Conservation (phyloP, 2,797 vertebrate species). For the Spinibarbus caldwelli region DNA sequence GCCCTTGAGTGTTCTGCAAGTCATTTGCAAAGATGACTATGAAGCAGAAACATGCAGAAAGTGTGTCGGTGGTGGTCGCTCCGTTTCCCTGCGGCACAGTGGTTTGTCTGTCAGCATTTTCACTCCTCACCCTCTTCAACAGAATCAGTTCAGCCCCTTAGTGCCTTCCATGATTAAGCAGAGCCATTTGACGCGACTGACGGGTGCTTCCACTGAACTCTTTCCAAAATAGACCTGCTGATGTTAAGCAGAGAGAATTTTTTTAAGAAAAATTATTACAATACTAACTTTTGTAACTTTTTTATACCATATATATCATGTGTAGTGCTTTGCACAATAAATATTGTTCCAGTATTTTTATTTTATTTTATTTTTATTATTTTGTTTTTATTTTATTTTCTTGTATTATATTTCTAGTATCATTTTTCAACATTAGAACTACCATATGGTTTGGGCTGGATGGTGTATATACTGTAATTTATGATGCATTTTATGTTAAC, state of each 20-base stretch:
- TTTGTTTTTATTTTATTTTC: neutral
- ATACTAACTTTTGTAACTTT: neutral
- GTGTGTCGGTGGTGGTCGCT: conserved; percentile 72
- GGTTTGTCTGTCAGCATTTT: conserved; percentile 79
- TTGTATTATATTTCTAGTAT: too few species aligned
- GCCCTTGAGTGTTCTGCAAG: conserved; percentile 71
- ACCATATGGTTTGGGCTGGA: neutral
- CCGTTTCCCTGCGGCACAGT: conserved; percentile 73
- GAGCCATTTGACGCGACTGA: conserved; percentile 75
- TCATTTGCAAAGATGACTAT: conserved; percentile 67
- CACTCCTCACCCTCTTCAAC: conserved; percentile 69
- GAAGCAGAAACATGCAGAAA: conserved; percentile 73
- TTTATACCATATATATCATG: neutral
- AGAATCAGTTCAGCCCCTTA: conserved; percentile 78
- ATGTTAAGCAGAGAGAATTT: neutral
- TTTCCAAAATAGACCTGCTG: conserved; percentile 35
- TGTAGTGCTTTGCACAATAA: neutral
- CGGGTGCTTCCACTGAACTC: conserved; percentile 68
- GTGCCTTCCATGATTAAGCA: conserved; percentile 70
- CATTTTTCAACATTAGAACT: neutral
- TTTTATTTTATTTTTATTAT: neutral
- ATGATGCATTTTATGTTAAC: neutral
- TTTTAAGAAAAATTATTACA: neutral
- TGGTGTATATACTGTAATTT: neutral
- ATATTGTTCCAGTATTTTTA: neutral